Conservation (phyloP, 64 coral and sea anemone species). For the Acropora tenuis region DNA sequence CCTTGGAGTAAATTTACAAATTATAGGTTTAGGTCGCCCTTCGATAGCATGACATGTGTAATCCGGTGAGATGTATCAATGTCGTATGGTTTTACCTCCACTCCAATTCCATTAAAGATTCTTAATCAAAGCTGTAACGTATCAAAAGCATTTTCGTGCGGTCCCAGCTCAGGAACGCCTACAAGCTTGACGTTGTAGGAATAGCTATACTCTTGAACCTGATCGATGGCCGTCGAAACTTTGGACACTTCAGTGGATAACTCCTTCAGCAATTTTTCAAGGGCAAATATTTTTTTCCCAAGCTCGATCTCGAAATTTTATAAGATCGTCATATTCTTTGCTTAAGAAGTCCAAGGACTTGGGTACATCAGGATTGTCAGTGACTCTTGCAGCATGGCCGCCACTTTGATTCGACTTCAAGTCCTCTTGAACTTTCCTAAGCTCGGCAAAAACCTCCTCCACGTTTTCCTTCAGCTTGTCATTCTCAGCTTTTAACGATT, state of each 20-base stretch:
- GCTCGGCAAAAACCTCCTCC: neutral
- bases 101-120: neutral
- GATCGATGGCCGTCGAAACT: neutral
- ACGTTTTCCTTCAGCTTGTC: neutral
- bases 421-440: neutral
- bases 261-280: neutral
- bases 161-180: neutral
- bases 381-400: neutral
- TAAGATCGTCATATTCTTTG: neutral
- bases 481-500: no score
- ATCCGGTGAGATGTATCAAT: slow-evolving; percentile 1
- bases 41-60: neutral
- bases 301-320: neutral
- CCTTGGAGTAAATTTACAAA: slow-evolving; percentile 14
- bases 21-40: neutral
- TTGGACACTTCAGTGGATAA: neutral
- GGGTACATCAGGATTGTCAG: neutral
- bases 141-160: neutral
- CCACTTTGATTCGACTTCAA: neutral
- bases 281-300: neutral
- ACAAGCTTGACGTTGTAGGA: neutral
- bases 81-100: neutral
- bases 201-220: neutral
- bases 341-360: slow-evolving; percentile 1
- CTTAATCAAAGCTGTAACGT: neutral